A percentile compares a stretch with the other conserved stretches of the same genome.
Evolutionary conservation across 2,888 invertebrate species (phyloP).

Genomic region (Selenia dentaria): DNA sequence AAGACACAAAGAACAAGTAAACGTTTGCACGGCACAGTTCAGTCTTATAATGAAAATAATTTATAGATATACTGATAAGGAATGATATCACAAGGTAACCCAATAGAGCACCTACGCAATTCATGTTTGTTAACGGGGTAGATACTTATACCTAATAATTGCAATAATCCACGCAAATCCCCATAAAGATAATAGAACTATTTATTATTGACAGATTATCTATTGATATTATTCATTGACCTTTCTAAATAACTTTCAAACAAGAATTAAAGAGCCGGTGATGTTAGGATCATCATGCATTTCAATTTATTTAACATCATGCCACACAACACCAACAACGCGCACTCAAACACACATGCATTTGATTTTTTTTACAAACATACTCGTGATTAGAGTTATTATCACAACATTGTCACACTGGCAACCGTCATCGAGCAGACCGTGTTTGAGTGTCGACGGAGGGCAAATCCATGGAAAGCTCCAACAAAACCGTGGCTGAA

Average conservation of each 20-base stretch:
- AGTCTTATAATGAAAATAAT: conserved; percentile 66
- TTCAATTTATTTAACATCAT: conserved; percentile 9
- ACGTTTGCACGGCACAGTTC: conserved; percentile 61
- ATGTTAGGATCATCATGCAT: conserved; percentile 3
- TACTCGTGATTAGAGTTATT: conserved; percentile 30
- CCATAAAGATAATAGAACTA: too few species aligned
- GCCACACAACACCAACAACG: conserved; percentile 30
- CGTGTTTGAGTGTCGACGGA: conserved; percentile 87
- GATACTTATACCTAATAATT: too few species aligned
- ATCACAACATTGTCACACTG: conserved; percentile 57
- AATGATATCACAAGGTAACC: conserved; percentile 68
- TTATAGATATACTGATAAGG: conserved; percentile 76
- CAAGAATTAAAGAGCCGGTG: neutral
- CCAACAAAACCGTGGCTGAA: conserved; percentile 76
- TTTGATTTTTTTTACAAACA: conserved; percentile 25
- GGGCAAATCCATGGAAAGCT: conserved; percentile 86
- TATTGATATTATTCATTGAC: neutral
- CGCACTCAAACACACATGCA: conserved; percentile 25
- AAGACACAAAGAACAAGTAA: conserved; percentile 47
- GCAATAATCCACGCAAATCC: conserved; percentile 1
- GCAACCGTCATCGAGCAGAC: conserved; percentile 82
- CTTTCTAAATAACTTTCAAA: neutral
- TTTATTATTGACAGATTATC: too few species aligned
- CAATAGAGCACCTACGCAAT: conserved; percentile 55
- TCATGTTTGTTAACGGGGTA: conserved; percentile 22